phyloP scores from a whole-genome alignment of 2,113 vertebrate genomes.

The Brachyhypopomus occidentalis region DNA sequence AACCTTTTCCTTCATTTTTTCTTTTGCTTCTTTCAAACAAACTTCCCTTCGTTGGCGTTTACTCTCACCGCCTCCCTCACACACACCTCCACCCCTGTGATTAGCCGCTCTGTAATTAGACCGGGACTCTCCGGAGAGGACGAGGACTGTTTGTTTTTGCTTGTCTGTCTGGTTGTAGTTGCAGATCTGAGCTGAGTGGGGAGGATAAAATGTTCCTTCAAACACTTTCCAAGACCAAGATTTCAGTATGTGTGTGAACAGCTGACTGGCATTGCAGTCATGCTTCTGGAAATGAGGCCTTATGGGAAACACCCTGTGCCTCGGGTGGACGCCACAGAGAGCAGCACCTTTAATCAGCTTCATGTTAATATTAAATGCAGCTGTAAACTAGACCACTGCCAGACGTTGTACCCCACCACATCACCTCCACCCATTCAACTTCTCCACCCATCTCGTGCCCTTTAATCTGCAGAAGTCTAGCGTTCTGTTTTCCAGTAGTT shows the following conservation, averaged over 20 bases:
- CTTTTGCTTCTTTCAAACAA: slow-evolving; percentile 43
- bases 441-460: no score
- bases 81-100: slow-evolving; percentile 46
- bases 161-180: slow-evolving; percentile 46
- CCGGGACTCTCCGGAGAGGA: slow-evolving; percentile 47
- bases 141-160: slow-evolving; percentile 56
- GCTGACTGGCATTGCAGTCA: not conserved
- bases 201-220: slow-evolving; percentile 46
- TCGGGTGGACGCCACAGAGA: not conserved
- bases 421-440: no score
- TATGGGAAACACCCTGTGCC: not conserved
- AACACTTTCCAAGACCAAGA: not conserved
- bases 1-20: not conserved
- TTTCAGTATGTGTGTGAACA: not conserved
- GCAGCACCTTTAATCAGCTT: no score
- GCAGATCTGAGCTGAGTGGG: slow-evolving; percentile 35
- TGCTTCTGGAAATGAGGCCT: not conserved
- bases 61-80: slow-evolving; percentile 24
- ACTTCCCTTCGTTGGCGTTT: slow-evolving; percentile 26
- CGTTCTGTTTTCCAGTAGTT: no score
- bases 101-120: slow-evolving; percentile 56
- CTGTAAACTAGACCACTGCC: not conserved
- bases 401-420: not conserved
- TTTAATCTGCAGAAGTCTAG: no score
- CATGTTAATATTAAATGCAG: no score